Base-by-base conservation (phyloP, 2,888 invertebrate species). In the Melangyna quadrimaculata region DNA sequence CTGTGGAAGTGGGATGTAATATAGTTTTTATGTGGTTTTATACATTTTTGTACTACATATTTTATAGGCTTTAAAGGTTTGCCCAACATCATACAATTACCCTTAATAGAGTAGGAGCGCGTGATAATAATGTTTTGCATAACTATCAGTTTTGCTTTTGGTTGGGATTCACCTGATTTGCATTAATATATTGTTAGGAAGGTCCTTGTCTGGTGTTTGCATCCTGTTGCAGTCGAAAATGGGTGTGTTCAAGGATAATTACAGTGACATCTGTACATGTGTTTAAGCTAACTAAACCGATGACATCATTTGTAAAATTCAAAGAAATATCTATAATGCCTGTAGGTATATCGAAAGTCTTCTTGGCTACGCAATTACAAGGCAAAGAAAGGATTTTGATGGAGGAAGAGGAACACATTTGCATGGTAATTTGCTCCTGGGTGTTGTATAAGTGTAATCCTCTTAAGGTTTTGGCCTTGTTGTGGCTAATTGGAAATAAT, bases 91-190 rank as follows among this genome's bases (percentile, higher is more conserved):
- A n/a, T n/a, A n/a, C 17, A 55, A 22, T 19, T 5, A 53, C n/a
- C 24, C 45, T 29, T 57, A 78, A 78, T 69, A 22, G 48, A 29
- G 55, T 69, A 40, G 72, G 78, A 43, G 24, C 72, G 72, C 37
- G 73, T 72, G 32, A 35, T 72, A 63, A 63, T 69, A 73, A 55
- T 70, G 73, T 78, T 83, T 73, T 78, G 78, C 82, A 83, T 78
- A 57, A 73, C 73, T 73, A 78, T 78, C 73, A 82, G 72, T 43
- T 73, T 78, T 45, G 78, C 65, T 78, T 82, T 53, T 24, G 40
- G 35, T 53, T 24, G 40, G 35, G 53, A 53, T 61, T 74, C 43
- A 69, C 29, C 29, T 51, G 73, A 80, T 74, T 70, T 55, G 24
- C 61, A 80, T 74, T 17, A 29, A 29, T 35, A 32, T 29, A 29